Evolutionary conservation across 1,140 invertebrate species (phyloP), one percentile per base, ranked within the genome.

Genomic region (Anthonomus grandis): DNA sequence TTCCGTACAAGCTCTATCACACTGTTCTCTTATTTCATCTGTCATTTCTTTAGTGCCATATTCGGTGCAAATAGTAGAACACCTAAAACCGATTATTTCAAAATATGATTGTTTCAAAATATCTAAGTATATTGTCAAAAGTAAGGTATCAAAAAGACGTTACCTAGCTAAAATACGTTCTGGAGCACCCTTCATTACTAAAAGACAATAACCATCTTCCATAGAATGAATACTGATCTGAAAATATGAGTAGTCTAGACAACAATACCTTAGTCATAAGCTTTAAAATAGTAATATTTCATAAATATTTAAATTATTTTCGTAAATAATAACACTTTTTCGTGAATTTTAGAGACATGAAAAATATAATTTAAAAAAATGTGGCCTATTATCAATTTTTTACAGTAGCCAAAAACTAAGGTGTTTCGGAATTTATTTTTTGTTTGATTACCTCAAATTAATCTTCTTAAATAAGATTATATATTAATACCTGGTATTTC

Each of bases 161-260:
- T 51, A 58, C 56, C 57, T 52, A 19, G 91, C 87, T 9, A 95
- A 71, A 64, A 97, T 87, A 25, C 89, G 78, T 76, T 97, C 94
- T 0, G 94, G 93, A 17, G 94, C 94, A 3, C 93, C 93, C 75
- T 97, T 96, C 84, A 95, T 88, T 49, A 91, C 87, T 41, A 95
- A 69, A 1, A 89, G 68, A 66, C 74, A 67, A 13, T 54, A 13
- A 15, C 64, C 57, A 6, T 69, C 53, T 18, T 65, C 57, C 52
- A 64, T 61, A 9, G 56, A 52, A 38, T 71, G 69, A 36, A 70
- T 64, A 50, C 69, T 71, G 12, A 70, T 57, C 67, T 69, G 36
- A 17, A 59, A 64, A 42, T 13, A 44, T 6, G 8, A 31, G 8
- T 0, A 31, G 0, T 0, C 27, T 9, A n/a, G n/a, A n/a, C n/a